These are phyloP conservation scores for Leptinotarsa texana DNA, from an alignment of 1,140 invertebrate genomes.

Conservation along the genomic window DNA sequence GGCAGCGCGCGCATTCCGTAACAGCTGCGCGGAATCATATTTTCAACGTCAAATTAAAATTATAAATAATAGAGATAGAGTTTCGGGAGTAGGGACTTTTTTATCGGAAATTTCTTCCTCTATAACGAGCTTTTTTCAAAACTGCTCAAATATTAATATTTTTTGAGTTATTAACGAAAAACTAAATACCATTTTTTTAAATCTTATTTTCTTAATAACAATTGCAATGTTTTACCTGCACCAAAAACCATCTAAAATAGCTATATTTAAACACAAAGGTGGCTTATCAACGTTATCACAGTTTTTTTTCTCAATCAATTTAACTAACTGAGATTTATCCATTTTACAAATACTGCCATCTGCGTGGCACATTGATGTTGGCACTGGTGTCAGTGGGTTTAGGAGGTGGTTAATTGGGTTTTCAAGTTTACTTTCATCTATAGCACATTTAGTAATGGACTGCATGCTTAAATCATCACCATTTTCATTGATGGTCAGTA, in stretches of 20 bases:
- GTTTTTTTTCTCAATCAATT: conserved; percentile 33
- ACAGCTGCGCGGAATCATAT: too few species aligned
- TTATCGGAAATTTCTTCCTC: too few species aligned
- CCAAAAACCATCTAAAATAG: conserved; percentile 28
- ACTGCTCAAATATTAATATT: too few species aligned
- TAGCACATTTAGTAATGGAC: conserved; percentile 9
- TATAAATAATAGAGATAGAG: too few species aligned
- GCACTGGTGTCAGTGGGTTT: conserved; percentile 36
- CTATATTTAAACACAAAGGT: conserved; percentile 23
- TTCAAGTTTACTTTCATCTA: conserved; percentile 22
- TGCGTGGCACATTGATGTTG: conserved; percentile 35
- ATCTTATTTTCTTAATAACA: too few species aligned
- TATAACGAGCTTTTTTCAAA: too few species aligned
- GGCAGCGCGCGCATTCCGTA: too few species aligned
- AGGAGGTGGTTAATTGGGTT: conserved; percentile 35
- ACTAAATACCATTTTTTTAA: too few species aligned
- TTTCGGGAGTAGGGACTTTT: too few species aligned
- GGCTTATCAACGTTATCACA: conserved; percentile 26
- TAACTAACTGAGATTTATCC: conserved; percentile 31
- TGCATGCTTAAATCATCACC: conserved; percentile 17
- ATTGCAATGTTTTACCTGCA: too few species aligned
- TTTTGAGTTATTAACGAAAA: too few species aligned
- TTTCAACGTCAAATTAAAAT: too few species aligned
- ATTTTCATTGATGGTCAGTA: conserved; percentile 12
- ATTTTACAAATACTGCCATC: conserved; percentile 30